Percentiles rank a stretch among this genome's conserved stretches.
Evolutionary conservation across 2,113 vertebrate genomes (phyloP).

Genomic region (Macheiramphus alcinus): DNA sequence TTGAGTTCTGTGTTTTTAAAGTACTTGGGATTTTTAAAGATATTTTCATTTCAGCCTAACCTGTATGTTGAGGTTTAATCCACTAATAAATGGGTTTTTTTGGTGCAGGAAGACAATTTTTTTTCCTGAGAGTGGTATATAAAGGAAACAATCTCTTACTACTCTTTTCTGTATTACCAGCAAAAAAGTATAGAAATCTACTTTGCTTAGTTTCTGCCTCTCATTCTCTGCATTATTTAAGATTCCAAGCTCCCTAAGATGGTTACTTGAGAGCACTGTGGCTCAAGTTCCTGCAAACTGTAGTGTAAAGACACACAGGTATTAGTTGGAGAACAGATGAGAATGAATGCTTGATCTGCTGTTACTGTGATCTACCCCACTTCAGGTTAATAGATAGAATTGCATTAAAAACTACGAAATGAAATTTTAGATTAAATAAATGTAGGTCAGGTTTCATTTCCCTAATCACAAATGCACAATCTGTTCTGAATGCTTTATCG

Average conservation of each 20-base stretch:
- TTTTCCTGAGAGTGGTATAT: neutral
- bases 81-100: neutral
- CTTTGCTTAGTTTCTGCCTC: neutral
- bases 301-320: neutral
- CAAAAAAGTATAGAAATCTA: neutral
- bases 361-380: neutral
- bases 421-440: neutral
- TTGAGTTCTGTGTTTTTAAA: neutral
- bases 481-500: neutral
- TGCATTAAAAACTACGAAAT: neutral
- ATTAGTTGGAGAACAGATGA: neutral
- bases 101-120: neutral
- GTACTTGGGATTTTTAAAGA: neutral
- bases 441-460: neutral
- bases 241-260: neutral
- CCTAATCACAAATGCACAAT: neutral
- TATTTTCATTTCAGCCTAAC: neutral
- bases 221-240: neutral
- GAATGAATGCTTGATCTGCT: neutral
- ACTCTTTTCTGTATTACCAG: neutral
- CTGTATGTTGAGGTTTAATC: neutral
- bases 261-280: neutral
- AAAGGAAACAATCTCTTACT: neutral
- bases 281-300: neutral
- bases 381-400: neutral